Percentiles rank a stretch among this genome's conserved stretches.
phyloP scores from a whole-genome alignment of 2,888 invertebrate species.

The Tubulanus polymorphus region DNA sequence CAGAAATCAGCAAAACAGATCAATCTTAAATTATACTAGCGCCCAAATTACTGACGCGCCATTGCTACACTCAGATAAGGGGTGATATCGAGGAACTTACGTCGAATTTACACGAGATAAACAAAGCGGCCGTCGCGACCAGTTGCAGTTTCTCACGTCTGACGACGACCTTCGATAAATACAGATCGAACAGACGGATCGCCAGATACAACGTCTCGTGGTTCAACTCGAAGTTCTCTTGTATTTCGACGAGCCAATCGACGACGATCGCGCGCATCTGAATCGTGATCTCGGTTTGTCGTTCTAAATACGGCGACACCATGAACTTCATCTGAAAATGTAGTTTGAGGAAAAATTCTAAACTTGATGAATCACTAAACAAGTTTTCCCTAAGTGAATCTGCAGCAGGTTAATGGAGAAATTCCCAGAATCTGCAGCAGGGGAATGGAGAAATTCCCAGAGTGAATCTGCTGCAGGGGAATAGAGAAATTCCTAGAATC shows the following conservation, averaged over 20 bases:
- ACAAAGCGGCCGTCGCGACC: slow-evolving; percentile 85
- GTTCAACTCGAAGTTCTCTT: slow-evolving; percentile 85
- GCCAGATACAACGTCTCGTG: slow-evolving; percentile 97
- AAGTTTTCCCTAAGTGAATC: not conserved
- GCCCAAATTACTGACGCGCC: no score
- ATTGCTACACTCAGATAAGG: no score
- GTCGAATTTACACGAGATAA: slow-evolving; percentile 94
- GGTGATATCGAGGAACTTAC: no score
- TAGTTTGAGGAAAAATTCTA: no score
- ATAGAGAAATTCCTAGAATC: no score
- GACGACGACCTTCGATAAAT: slow-evolving; percentile 64
- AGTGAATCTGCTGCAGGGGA: no score
- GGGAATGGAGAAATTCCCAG: no score
- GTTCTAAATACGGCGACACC: slow-evolving; percentile 75
- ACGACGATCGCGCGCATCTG: slow-evolving; percentile 91
- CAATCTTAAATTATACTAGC: no score
- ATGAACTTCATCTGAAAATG: slow-evolving; percentile 63
- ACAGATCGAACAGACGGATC: slow-evolving; percentile 91
- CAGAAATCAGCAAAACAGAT: no score
- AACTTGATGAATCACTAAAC: not conserved
- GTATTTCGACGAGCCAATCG: slow-evolving; percentile 99
- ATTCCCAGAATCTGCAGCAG: no score
- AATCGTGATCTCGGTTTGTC: slow-evolving; percentile 71
- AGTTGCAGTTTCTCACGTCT: slow-evolving; percentile 81
- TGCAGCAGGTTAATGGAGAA: no score